Conservation (phyloP, 2,113 vertebrate species). For the Cynocephalus volans region DNA sequence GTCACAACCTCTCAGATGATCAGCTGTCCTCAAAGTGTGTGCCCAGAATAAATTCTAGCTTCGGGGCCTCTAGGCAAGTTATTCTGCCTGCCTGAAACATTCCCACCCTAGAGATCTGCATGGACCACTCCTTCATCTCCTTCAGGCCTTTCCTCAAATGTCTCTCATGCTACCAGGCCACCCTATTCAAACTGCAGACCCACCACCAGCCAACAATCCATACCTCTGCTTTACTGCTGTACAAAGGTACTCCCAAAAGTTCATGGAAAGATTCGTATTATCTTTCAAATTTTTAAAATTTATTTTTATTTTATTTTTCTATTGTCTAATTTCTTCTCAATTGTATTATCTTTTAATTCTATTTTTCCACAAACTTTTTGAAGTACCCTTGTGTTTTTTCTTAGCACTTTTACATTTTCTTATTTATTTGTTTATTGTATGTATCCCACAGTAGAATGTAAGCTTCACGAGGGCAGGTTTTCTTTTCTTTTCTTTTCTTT, state of each 20-base stretch:
- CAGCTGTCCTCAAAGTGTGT: conserved; percentile 36
- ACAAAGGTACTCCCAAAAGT: no score
- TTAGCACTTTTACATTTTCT: conserved; percentile 36
- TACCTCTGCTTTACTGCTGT: neutral
- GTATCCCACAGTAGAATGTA: neutral
- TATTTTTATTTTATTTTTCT: no score
- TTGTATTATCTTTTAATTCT: no score
- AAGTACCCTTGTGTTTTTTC: neutral
- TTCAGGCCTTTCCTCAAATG: neutral
- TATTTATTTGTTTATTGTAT: conserved; percentile 5
- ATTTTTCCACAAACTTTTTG: no score
- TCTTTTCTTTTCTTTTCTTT: neutral
- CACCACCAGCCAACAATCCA: neutral
- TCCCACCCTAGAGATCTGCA: neutral
- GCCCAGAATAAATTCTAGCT: conserved; percentile 51
- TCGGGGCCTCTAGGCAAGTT: neutral
- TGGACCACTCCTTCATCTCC: neutral
- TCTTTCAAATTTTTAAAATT: no score
- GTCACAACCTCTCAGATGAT: conserved; percentile 1
- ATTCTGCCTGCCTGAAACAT: neutral
- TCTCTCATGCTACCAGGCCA: neutral
- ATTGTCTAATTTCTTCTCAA: no score
- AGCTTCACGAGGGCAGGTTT: neutral
- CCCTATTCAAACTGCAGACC: conserved; percentile 4
- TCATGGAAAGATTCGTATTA: no score